These are phyloP conservation scores for Pollenia labialis DNA, from an alignment of 2,888 invertebrate genomes.

Conservation along the genomic window DNA sequence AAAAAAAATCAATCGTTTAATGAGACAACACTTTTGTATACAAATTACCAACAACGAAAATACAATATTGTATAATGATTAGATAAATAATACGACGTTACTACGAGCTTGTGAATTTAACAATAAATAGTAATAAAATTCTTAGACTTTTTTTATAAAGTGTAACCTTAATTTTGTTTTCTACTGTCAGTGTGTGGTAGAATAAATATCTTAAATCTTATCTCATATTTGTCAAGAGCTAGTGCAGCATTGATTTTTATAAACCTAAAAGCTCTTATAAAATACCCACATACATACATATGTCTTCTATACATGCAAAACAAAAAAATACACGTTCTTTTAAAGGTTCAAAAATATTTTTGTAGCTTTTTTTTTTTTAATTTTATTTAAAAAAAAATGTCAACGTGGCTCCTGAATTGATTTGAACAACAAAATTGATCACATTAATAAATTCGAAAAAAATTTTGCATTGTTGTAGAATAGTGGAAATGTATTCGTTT, in stretches of 20 bases:
- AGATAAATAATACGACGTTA: too few species aligned
- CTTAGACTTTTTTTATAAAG: background rate
- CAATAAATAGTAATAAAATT: too few species aligned
- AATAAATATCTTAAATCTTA: slow-evolving; percentile 26
- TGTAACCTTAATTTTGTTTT: background rate
- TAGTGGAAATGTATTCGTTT: slow-evolving; percentile 64
- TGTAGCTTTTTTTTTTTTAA: background rate
- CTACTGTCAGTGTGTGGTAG: slow-evolving; percentile 5
- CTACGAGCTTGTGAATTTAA: too few species aligned
- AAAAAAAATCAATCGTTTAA: too few species aligned
- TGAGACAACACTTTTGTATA: too few species aligned
- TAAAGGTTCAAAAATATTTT: slow-evolving; percentile 16
- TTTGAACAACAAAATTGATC: slow-evolving; percentile 49
- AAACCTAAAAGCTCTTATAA: slow-evolving; percentile 17
- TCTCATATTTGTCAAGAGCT: slow-evolving; percentile 23
- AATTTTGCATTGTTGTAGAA: slow-evolving; percentile 28
- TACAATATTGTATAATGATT: too few species aligned
- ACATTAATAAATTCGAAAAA: slow-evolving; percentile 42
- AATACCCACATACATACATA: background rate
- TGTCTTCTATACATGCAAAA: background rate
- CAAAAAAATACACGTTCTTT: slow-evolving; percentile 41
- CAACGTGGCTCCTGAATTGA: slow-evolving; percentile 66
- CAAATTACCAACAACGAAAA: too few species aligned
- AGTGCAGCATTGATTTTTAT: slow-evolving; percentile 37
- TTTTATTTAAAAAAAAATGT: slow-evolving; percentile 36